These are phyloP conservation scores for Azorinus chamasolen DNA, from an alignment of 2,888 invertebrate species.

Conservation along the genomic window DNA sequence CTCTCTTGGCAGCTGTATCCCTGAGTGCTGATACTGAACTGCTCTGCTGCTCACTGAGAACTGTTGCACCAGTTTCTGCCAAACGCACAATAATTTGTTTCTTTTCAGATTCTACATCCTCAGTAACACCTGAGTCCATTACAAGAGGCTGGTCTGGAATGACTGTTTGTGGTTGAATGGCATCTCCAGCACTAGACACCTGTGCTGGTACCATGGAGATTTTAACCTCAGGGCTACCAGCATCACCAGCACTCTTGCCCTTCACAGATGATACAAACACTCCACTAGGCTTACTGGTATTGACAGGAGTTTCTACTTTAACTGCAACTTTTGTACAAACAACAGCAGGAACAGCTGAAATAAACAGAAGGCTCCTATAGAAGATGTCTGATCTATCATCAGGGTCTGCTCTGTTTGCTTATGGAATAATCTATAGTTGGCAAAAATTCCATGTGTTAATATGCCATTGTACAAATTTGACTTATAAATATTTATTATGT, in stretches of 20 bases:
- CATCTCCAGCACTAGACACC: not conserved
- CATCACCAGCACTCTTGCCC: constrained; percentile 5
- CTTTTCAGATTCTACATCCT: not conserved
- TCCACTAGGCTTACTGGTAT: not conserved
- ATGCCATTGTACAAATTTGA: too few species aligned
- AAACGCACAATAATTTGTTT: not conserved
- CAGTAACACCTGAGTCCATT: constrained; percentile 2
- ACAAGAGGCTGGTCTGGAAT: too few species aligned
- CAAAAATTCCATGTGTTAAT: too few species aligned
- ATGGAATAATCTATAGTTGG: too few species aligned
- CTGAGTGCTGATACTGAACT: constrained; percentile 7
- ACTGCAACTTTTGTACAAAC: not conserved
- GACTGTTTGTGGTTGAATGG: not conserved
- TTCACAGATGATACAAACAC: constrained; percentile 13
- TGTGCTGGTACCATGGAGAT: not conserved
- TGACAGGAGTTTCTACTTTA: not conserved
- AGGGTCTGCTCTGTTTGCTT: too few species aligned
- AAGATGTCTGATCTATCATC: too few species aligned
- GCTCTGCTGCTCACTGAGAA: not conserved
- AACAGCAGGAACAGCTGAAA: too few species aligned
- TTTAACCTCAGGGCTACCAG: not conserved
- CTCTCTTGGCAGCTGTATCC: not conserved
- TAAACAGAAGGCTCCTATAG: too few species aligned
- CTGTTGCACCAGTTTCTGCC: constrained; percentile 2
- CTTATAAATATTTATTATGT: too few species aligned